Percentiles rank a stretch among this genome's conserved stretches.
Conservation (phyloP, 64 coral and sea anemone species). For the Astreopora myriophthalma region DNA sequence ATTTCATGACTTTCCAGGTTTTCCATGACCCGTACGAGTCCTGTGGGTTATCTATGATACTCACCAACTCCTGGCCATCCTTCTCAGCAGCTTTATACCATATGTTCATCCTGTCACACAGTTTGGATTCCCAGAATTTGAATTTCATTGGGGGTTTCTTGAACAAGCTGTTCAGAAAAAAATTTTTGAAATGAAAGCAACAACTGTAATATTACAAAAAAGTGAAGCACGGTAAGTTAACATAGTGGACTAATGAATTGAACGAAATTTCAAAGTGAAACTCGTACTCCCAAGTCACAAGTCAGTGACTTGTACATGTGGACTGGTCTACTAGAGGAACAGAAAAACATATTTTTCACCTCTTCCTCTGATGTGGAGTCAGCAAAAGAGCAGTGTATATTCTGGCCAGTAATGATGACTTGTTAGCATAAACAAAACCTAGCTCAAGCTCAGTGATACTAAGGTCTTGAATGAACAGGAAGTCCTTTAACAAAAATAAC, state of each 20-base stretch:
- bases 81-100: conserved; percentile 89
- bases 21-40: too few species aligned
- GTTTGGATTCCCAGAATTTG: conserved; percentile 91
- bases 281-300: too few species aligned
- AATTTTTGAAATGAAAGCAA: too few species aligned
- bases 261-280: too few species aligned
- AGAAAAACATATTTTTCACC: conserved; percentile 49
- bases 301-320: too few species aligned
- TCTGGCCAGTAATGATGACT: conserved; percentile 86
- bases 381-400: conserved; percentile 94
- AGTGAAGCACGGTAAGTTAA: too few species aligned
- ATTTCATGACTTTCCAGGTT: too few species aligned
- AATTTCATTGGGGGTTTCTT: conserved; percentile 95
- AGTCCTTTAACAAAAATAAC: conserved; percentile 78
- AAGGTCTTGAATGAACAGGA: conserved; percentile 80
- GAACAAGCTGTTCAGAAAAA: conserved; percentile 62
- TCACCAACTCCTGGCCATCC: conserved; percentile 80
- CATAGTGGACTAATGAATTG: too few species aligned
- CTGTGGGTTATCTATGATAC: conserved; percentile 16
- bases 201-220: too few species aligned
- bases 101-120: conserved; percentile 67
- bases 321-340: background rate
- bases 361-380: conserved; percentile 96
- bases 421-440: conserved; percentile 83
- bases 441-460: conserved; percentile 94